Conservation (phyloP, 2,888 invertebrate species). For the Epinotia brunnichana region DNA sequence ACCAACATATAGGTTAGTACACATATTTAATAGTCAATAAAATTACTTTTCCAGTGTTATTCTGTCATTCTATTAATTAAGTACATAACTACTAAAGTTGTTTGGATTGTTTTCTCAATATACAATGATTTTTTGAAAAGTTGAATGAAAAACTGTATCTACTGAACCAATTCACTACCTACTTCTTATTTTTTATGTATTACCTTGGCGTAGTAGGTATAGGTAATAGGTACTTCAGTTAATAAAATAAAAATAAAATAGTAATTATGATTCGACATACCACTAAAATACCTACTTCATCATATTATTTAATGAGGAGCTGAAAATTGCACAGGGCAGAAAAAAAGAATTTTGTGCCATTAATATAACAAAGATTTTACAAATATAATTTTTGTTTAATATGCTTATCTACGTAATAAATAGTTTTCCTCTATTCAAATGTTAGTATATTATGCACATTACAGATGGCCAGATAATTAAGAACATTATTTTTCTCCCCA, state of each 20-base stretch:
- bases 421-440: background rate
- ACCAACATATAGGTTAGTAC: background rate
- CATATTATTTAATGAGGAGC: background rate
- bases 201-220: no score
- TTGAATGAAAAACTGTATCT: background rate
- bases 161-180: background rate
- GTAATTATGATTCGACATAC: background rate
- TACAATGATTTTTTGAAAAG: background rate
- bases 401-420: background rate
- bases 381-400: background rate
- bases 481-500: no score
- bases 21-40: slow-evolving; percentile 4
- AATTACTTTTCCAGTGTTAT: slow-evolving; percentile 17
- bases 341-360: slow-evolving; percentile 26
- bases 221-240: background rate
- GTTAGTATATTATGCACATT: background rate
- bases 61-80: slow-evolving; percentile 9
- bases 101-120: background rate
- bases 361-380: slow-evolving; percentile 11
- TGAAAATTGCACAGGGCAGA: background rate
- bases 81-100: background rate
- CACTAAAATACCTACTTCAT: background rate
- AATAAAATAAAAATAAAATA: background rate
- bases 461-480: no score
- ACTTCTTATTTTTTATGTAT: background rate